These are phyloP conservation scores for Apocrypta bakeri DNA, from an alignment of 1,140 invertebrate genomes.

Conservation along the genomic window DNA sequence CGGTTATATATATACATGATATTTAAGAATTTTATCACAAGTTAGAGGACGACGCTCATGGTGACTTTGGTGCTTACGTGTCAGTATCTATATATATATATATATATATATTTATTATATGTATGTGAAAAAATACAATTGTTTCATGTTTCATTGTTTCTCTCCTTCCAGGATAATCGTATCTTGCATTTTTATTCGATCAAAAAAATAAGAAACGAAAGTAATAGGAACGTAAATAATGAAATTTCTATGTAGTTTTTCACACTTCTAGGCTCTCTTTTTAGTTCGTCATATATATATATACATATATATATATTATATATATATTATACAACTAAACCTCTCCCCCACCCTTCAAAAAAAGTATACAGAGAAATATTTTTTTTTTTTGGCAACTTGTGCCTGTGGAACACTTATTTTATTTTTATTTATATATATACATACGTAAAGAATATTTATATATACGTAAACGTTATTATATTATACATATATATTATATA, in stretches of 20 bases:
- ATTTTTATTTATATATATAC: slow-evolving; percentile 46
- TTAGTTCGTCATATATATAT: slow-evolving; percentile 42
- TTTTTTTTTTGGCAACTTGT: slow-evolving; percentile 70
- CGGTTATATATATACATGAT: slow-evolving; percentile 10
- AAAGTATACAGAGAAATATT: slow-evolving; percentile 25
- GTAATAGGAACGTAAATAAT: background rate
- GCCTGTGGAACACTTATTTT: slow-evolving; percentile 73
- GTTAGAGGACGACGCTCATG: slow-evolving; percentile 47
- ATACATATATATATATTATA: no score
- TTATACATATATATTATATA: slow-evolving; percentile 46
- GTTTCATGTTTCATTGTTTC: slow-evolving; percentile 53
- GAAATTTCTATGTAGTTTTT: slow-evolving; percentile 39
- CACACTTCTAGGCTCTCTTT: slow-evolving; percentile 47
- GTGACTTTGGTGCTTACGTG: slow-evolving; percentile 48
- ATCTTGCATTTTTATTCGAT: slow-evolving; percentile 52
- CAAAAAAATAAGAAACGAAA: slow-evolving; percentile 14
- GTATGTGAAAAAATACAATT: slow-evolving; percentile 40
- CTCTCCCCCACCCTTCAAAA: background rate
- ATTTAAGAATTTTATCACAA: slow-evolving; percentile 40
- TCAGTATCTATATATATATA: slow-evolving; percentile 47
- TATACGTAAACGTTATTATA: slow-evolving; percentile 47
- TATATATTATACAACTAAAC: slow-evolving; percentile 14
- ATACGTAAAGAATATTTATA: slow-evolving; percentile 54
- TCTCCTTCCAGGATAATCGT: slow-evolving; percentile 45
- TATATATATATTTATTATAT: slow-evolving; percentile 49